A percentile compares a stretch with the other conserved stretches of the same genome.
Conservation (phyloP, 1,140 invertebrate genomes). For the Cherax destructor region DNA sequence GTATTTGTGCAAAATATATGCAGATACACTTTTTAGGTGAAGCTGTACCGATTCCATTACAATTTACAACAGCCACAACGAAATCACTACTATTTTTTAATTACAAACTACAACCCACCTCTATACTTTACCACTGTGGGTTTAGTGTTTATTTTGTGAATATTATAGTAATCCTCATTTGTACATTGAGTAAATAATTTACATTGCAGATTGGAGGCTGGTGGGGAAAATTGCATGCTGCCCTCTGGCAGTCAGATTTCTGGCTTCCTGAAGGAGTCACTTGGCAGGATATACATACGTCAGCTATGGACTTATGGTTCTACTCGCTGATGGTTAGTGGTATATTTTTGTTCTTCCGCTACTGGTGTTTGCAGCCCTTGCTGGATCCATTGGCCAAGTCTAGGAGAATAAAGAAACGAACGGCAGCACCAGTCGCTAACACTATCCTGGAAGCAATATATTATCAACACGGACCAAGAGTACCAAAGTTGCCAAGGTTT, state of each 20-base stretch:
- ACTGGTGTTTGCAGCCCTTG: constrained; percentile 14
- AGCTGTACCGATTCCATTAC: no score
- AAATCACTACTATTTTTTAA: no score
- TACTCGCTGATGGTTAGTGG: constrained; percentile 16
- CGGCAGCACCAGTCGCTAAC: not conserved
- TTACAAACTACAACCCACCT: no score
- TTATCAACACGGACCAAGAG: not conserved
- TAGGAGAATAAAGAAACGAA: not conserved
- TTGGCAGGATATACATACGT: constrained; percentile 89
- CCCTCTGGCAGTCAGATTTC: constrained; percentile 28
- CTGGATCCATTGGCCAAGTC: constrained; percentile 29
- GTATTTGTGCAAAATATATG: no score
- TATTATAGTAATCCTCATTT: no score
- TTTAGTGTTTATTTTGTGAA: no score
- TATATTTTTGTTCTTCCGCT: constrained; percentile 15
- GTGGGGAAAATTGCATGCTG: not conserved
- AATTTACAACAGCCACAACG: no score
- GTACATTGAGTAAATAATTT: not conserved
- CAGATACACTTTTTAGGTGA: no score
- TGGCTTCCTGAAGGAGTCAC: constrained; percentile 83
- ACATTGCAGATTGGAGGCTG: constrained; percentile 5
- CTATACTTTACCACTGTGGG: no score
- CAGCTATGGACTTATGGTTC: constrained; percentile 84
- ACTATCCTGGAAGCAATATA: constrained; percentile 13
- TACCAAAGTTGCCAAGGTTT: not conserved